Evolutionary conservation across 2,113 vertebrate species (phyloP).

Genomic region (Brachypteracias leptosomus): DNA sequence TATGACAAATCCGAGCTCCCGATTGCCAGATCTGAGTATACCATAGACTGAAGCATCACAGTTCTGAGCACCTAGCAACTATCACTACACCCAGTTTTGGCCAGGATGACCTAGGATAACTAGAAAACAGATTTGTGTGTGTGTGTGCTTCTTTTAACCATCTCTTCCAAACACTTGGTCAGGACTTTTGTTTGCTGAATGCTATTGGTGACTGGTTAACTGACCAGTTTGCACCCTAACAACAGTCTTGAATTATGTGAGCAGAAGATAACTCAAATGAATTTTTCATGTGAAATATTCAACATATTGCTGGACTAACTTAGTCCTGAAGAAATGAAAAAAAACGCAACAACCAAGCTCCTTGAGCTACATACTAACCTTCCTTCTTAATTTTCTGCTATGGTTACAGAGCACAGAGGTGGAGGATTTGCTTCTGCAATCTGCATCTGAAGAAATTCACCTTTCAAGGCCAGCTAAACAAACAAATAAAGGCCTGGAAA

Average conservation of each 20-base stretch:
- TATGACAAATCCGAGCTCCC: not conserved
- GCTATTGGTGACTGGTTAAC: not conserved
- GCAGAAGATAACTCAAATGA: not conserved
- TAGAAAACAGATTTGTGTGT: not conserved
- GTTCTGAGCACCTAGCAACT: not conserved
- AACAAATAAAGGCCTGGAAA: not conserved
- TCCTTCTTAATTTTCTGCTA: not conserved
- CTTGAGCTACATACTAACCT: not conserved
- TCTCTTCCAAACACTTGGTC: not conserved
- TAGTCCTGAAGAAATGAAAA: not conserved
- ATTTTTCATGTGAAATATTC: not conserved
- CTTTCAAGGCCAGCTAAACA: not conserved
- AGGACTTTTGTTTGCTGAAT: not conserved
- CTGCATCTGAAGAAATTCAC: not conserved
- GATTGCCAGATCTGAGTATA: not conserved
- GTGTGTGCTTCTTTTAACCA: not conserved
- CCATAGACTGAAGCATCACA: fast-evolving
- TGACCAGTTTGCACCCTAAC: not conserved
- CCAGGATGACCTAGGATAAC: not conserved
- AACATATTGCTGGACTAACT: not conserved
- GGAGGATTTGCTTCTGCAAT: not conserved
- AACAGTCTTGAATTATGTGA: not conserved
- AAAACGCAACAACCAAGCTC: not conserved
- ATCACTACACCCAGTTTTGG: not conserved
- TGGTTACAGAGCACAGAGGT: not conserved